Percentiles rank a stretch among this genome's conserved stretches.
phyloP scores from a whole-genome alignment of 2,888 invertebrate species.

The Agriopis marginaria region DNA sequence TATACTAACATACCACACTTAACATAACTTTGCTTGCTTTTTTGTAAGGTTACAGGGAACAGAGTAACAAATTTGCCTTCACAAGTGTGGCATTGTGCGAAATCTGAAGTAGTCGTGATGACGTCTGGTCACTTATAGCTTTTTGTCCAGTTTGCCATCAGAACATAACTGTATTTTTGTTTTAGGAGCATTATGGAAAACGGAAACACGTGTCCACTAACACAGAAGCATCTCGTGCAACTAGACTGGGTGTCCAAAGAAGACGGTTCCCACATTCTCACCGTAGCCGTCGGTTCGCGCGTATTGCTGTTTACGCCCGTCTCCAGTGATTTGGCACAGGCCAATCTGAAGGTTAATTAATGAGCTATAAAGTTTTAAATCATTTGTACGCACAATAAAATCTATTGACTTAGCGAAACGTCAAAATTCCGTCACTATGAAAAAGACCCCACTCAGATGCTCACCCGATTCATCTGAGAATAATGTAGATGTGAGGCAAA shows the following conservation, averaged over 20 bases:
- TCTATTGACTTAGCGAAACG: background rate
- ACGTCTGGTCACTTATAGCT: no score
- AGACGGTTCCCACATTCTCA: slow-evolving; percentile 98
- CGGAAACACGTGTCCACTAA: slow-evolving; percentile 95
- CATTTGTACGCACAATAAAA: background rate
- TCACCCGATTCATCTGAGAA: no score
- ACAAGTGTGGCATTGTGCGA: no score
- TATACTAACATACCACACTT: no score
- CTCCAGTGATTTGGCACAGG: slow-evolving; percentile 97
- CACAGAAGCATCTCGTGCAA: slow-evolving; percentile 97
- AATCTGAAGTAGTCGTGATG: no score
- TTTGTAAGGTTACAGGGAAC: no score
- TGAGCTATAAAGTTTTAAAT: background rate
- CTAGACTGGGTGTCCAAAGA: slow-evolving; percentile 99
- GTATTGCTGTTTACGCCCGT: slow-evolving; percentile 97
- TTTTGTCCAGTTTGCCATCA: background rate
- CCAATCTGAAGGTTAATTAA: slow-evolving; percentile 90
- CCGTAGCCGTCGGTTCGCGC: slow-evolving; percentile 97
- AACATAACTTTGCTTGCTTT: no score
- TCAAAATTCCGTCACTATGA: background rate
- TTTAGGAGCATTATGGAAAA: slow-evolving; percentile 93
- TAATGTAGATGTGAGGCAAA: no score
- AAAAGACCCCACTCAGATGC: no score
- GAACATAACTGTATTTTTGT: background rate
- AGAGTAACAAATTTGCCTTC: no score